phyloP scores from a whole-genome alignment of 1,140 invertebrate genomes.

The Hypsibius dujardini region DNA sequence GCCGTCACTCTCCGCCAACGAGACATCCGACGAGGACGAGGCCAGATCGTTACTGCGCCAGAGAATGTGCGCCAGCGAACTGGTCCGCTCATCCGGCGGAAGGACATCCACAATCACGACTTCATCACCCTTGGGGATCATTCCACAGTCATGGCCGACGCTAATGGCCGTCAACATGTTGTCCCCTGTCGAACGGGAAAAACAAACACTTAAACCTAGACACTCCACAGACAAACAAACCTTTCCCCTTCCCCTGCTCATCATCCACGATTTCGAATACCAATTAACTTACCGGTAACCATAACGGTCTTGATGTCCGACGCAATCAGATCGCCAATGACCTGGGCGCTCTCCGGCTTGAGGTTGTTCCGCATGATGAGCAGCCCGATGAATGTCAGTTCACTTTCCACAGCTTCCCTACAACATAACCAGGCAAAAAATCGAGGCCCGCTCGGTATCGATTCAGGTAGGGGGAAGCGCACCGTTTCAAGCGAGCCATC shows the following conservation, averaged over 20 bases:
- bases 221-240: not conserved
- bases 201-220: not conserved
- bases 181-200: constrained; percentile 51
- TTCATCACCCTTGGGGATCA: constrained; percentile 51
- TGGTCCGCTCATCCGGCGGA: constrained; percentile 22
- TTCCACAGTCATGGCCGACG: constrained; percentile 83
- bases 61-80: not conserved
- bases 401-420: constrained; percentile 44
- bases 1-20: not conserved
- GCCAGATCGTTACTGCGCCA: not conserved
- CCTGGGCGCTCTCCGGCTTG: constrained; percentile 59
- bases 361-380: constrained; percentile 78
- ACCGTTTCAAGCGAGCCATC: constrained; percentile 28
- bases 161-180: constrained; percentile 89
- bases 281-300: constrained; percentile 59
- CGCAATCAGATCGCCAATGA: constrained; percentile 55
- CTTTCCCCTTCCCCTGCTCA: too few species aligned
- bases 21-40: not conserved
- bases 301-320: constrained; percentile 78
- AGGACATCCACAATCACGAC: constrained; percentile 48
- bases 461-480: not conserved
- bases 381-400: constrained; percentile 67
- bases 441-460: not conserved
- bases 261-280: too few species aligned
- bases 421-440: not conserved